Base-by-base conservation (phyloP, 2,888 invertebrate genomes). In the Volucella inanis region DNA sequence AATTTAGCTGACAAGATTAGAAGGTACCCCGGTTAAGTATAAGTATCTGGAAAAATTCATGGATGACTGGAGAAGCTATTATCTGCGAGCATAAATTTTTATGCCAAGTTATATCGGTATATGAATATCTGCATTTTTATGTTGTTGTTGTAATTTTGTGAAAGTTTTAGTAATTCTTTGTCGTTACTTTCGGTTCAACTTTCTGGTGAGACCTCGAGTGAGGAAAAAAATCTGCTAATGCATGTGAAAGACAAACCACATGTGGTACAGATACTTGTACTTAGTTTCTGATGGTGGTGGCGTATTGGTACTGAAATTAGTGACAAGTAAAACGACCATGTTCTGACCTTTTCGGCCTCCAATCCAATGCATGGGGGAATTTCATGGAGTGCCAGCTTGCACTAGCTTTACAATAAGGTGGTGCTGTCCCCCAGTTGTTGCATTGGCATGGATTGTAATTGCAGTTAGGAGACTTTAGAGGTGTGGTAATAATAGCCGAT, bases 291-390 rank as follows among this genome's bases (percentile, higher is more conserved):
- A 31, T 31, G 6, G 31, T 31, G 31, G 31, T 31, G 31, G 31
- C 31, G 31, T 31, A 31, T 31, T 31, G 31, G 31, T 31, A 31
- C 31, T 31, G 31, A 31, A 0, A 31, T 6, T 31, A 31, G 70
- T 61, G 84, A 84, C 79, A 84, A 62, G 80, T 59, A 74, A 50
- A 83, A 74, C 43, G 61, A 75, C 61, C 75, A 84, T 61, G 75
- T 71, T 59, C 54, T 75, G 84, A 84, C 84, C 80, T 80, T 54
- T 80, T 67, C 14, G 64, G 80, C 74, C 84, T 75, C 79, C 59
- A 31, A 31, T 31, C 31, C 31, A 31, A 31, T 31, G 31, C 31
- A n/a, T 52, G 52, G 75, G 15, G 70, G 70, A 80, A 70, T 79
- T 84, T 68, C 49, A 65, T 74, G 80, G 79, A 75, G 80, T 71